Evolutionary conservation across 2,113 vertebrate genomes (phyloP).

Genomic region (Manacus vitellinus): DNA sequence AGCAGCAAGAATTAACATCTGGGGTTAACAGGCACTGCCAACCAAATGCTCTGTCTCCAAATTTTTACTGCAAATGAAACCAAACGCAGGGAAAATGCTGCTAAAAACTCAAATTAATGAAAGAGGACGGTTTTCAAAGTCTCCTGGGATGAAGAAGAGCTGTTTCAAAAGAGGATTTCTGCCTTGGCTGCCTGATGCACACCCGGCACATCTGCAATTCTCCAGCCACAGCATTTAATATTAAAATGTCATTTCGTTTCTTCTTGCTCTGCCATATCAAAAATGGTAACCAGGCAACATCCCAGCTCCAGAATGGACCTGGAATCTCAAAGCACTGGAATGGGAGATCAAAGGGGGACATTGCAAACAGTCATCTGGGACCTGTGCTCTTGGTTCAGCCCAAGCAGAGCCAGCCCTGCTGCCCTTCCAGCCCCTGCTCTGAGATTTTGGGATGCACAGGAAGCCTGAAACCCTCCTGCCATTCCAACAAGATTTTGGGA

Average conservation of each 20-base stretch:
- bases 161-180: background rate
- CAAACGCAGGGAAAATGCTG: background rate
- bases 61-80: background rate
- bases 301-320: background rate
- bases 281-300: slow-evolving; percentile 42
- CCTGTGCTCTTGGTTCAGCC: background rate
- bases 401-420: background rate
- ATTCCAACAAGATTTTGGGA: background rate
- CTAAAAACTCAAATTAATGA: too few species aligned
- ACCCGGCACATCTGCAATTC: background rate
- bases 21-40: background rate
- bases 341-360: background rate
- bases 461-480: background rate
- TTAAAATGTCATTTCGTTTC: slow-evolving; percentile 10
- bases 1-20: background rate
- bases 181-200: background rate
- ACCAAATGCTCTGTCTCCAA: background rate
- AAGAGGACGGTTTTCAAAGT: background rate
- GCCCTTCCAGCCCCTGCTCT: background rate
- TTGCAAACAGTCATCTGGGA: background rate
- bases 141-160: background rate
- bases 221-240: background rate
- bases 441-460: background rate
- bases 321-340: background rate
- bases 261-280: background rate